Evolutionary conservation across 2,113 vertebrate species (phyloP), one percentile per base, ranked within the genome.

Genomic region (Ptychochromis oligacanthus): DNA sequence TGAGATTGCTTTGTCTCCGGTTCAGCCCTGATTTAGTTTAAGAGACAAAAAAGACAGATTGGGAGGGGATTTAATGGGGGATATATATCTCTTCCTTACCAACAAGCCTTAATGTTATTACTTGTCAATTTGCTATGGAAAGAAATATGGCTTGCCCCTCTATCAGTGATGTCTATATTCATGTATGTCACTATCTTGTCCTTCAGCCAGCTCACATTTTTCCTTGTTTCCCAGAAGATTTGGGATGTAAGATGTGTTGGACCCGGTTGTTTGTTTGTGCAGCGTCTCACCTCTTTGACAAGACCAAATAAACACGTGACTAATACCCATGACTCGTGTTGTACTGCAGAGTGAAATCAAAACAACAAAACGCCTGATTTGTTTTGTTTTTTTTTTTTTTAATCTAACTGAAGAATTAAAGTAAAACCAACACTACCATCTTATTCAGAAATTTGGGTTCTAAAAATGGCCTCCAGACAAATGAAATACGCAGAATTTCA

Each of bases 261-360:
- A 88, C 58, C 81, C 57, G 13, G 58, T 77, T 86, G 59, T 79
- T 74, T 86, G 56, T 85, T 77, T 92, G 87, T 94, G 90, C 82
- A 90, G 85, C 83, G 34, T 91, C 84, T 94, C 91, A 82, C 89
- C 87, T 91, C 82, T 92, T 88, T 93, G 85, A 93, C 88, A 93
- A 93, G 92, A 95, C 93, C 93, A 95, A 95, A 94, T 95, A 93
- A 93, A 93, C 86, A 91, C 72, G 9, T 89, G 74, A 92, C 80
- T 87, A 91, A 91, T 83, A 89, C 67, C 28, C 77, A 79, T 6
- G 83, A n/a, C 88, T 93, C 88, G 14, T 92, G 86, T 90, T 90
- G 80, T 92, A 36, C 77, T 56, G 61, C 64, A 85, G 54, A 80
- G 26, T 85, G 56, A 81, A 90, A 89, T 79, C 65, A 83, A 90